Evolutionary conservation across 2,113 vertebrate genomes (phyloP), one percentile per base, ranked within the genome.

Genomic region (cattle (Bos taurus)): DNA sequence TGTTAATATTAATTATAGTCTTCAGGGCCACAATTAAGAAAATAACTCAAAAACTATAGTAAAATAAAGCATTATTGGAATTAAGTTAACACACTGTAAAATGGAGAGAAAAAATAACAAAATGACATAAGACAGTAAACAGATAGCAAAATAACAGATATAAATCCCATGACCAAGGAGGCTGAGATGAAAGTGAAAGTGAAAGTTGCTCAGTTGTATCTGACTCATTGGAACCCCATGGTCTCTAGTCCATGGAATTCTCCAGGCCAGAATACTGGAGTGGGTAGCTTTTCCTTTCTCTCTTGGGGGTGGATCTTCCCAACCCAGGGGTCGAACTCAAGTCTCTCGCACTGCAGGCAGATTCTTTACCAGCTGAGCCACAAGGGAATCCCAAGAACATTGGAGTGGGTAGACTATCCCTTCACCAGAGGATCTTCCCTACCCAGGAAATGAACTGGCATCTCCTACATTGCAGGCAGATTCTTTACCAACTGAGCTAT

Each of bases 271-370:
- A 71, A 40, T 23, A 71, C n/a, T 40, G 19, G 19, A 40, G 67
- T 71, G n/a, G 19, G 10, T 71, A 23, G n/a, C 19, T 5, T 40
- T 71, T 40, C 19, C n/a, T 19, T 71, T 40, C 19, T 40, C 17
- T 36, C 67, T 23, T 71, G 67, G 4, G 3, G 8, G 4, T 36
- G 67, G n/a, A 71, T 71, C 19, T 71, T 71, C n/a, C 67, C n/a
- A 71, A 36, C 5, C 67, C 19, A 71, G 9, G n/a, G 67, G 23
- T 40, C 2, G 1, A 71, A 71, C 9, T 71, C 67, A 36, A n/a
- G n/a, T 71, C n/a, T 36, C 19, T 71, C 1, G 0, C 33, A 71
- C n/a, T 71, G 4, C 67, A 23, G 67, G n/a, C n/a, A 71, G n/a
- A 71, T 71, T 71, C 67, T 71, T 71, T 71, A 71, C 67, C 67